Percentiles rank a stretch among this genome's conserved stretches.
Evolutionary conservation across 1,140 invertebrate genomes (phyloP).

Genomic region (Homarus americanus): DNA sequence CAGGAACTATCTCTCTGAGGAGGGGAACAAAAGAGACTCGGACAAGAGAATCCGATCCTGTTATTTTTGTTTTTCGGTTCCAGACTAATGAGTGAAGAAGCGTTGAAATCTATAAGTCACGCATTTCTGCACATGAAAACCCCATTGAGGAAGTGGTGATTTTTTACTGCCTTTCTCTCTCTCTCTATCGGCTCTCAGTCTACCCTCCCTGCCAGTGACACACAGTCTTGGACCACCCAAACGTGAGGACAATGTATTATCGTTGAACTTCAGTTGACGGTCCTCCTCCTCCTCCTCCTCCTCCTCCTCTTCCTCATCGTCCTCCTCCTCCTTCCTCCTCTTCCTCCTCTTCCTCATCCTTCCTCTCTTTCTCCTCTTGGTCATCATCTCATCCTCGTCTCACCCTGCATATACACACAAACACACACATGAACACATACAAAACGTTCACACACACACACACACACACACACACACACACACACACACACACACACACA

Average conservation of each 20-base stretch:
- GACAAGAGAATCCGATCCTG: background rate
- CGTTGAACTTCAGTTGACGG: background rate
- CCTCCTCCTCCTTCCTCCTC: background rate
- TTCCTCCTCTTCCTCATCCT: too few relatives aligned
- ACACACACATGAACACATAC: background rate
- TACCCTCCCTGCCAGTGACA: background rate
- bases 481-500: background rate
- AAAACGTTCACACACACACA: background rate
- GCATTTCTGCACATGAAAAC: slow-evolving; percentile 6
- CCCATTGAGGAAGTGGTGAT: background rate
- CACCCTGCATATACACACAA: background rate
- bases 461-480: background rate
- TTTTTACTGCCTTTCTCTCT: background rate
- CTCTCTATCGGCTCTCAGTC: background rate
- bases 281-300: background rate
- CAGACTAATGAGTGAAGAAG: background rate
- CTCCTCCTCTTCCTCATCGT: too few relatives aligned
- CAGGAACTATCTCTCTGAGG: too few relatives aligned
- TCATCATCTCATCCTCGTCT: too few relatives aligned
- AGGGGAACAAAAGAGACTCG: background rate
- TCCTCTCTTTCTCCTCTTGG: too few relatives aligned
- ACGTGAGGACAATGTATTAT: background rate
- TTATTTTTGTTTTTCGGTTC: background rate
- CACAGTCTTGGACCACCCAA: background rate
- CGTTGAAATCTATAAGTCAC: slow-evolving; percentile 12